A percentile compares a stretch with the other conserved stretches of the same genome.
phyloP scores from a whole-genome alignment of 92 coral and sea anemone genomes.

The Umimayanthus kanabou region DNA sequence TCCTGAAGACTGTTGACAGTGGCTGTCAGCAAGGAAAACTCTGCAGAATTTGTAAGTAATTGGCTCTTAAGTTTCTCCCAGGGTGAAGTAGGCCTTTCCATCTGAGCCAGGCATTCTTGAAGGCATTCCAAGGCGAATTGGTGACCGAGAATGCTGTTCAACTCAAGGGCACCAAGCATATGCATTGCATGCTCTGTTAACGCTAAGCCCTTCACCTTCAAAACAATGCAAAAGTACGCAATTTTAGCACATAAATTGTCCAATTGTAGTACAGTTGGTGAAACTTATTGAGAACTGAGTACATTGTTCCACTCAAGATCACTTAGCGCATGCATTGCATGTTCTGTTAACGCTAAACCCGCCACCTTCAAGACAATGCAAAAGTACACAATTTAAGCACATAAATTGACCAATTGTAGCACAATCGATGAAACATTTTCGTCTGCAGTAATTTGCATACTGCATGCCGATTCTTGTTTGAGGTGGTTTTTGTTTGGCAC shows the following conservation, averaged over 20 bases:
- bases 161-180: constrained; percentile 76
- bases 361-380: constrained; percentile 21
- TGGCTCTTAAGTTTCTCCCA: constrained; percentile 74
- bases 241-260: neutral
- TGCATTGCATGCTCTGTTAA: constrained; percentile 91
- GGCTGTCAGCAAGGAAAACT: constrained; percentile 34
- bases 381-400: neutral
- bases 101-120: constrained; percentile 67
- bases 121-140: constrained; percentile 71
- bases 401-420: neutral
- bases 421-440: too few species aligned
- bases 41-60: constrained; percentile 25
- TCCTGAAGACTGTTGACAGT: constrained; percentile 33
- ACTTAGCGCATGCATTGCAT: constrained; percentile 84
- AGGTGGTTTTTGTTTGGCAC: too few species aligned
- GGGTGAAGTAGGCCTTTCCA: constrained; percentile 76
- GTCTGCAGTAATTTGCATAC: too few species aligned
- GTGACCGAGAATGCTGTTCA: constrained; percentile 80
- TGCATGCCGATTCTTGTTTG: too few species aligned
- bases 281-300: constrained; percentile 54
- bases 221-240: neutral
- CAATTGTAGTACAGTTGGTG: neutral
- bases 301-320: constrained; percentile 79
- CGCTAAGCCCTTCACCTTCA: constrained; percentile 71
- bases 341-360: constrained; percentile 86